Base-by-base conservation (phyloP, 2,888 invertebrate species). In the Dorcus parallelipipedus region DNA sequence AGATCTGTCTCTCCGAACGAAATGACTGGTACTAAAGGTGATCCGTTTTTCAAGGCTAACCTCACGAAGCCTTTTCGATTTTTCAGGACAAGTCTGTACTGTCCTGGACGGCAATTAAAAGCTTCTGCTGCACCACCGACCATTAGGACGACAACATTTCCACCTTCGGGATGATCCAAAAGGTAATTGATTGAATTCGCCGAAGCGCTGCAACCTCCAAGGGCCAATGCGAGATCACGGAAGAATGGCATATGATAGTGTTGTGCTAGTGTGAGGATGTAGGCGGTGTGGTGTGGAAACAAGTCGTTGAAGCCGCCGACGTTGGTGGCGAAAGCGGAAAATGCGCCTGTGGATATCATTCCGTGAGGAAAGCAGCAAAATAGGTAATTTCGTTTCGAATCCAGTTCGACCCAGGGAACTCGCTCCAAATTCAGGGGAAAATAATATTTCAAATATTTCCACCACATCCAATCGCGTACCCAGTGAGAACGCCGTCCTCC, bases 311-410 rank as follows among this genome's bases (percentile, higher is more conserved):
- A 81, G 9, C 75, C 77, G 1, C 83, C 74, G 2, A 84, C 82
- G 50, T 89, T 90, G 0, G 91, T 89, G 0, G 85, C 88, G 79
- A 97, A 95, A 43, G 90, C 87, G 5, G 54, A 84, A 65, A 92
- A 90, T 0, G 88, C 85, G 0, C 96, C 95, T 23, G 88, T 84
- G 50, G 91, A 88, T 10, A 97, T 81, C 63, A 77, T 69, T 1
- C 97, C 97, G 77, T 98, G 97, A 0, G 97, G 97, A 77, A 93
- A 96, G 59, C 87, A 86, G 5, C 94, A 93, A 61, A 94, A 84
- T 17, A 97, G 80, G 73, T 97, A 97, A 77, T 94, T 94, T 68
- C 82, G 85, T 38, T 84, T 80, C 0, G 94, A 87, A 68, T 91
- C 88, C 54, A 97, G 74, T 2, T 96, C 91, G 0, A 82, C 85